Evolutionary conservation across 2,888 invertebrate species (phyloP).

Genomic region (Patella ulyssiponensis): DNA sequence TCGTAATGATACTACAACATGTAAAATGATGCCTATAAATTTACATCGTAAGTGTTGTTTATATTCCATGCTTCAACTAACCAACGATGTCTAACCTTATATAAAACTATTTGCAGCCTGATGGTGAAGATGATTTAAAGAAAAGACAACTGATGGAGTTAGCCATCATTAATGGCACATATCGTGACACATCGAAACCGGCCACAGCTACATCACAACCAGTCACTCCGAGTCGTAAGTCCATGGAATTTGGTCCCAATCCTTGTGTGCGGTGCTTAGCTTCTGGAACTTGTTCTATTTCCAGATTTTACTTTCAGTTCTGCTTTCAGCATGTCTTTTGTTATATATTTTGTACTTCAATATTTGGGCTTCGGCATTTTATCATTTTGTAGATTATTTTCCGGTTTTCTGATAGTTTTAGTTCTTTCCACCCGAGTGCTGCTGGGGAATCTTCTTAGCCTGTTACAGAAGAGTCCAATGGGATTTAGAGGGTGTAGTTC

Average conservation of each 20-base stretch:
- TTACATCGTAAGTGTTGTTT: constrained; percentile 57
- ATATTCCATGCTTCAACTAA: constrained; percentile 15
- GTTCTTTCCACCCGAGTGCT: neutral
- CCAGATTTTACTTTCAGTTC: constrained; percentile 17
- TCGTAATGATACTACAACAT: constrained; percentile 78
- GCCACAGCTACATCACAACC: constrained; percentile 51
- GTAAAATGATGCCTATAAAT: constrained; percentile 43
- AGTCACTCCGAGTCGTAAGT: constrained; percentile 63
- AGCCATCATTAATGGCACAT: constrained; percentile 99
- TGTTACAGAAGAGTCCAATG: no score
- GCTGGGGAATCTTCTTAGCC: neutral
- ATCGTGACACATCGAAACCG: constrained; percentile 74
- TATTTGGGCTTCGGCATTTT: constrained; percentile 3
- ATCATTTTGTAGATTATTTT: constrained; percentile 1
- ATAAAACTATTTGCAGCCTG: constrained; percentile 81
- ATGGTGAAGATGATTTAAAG: constrained; percentile 99
- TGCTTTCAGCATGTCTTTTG: constrained; percentile 23
- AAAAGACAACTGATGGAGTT: constrained; percentile 99
- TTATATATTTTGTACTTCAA: constrained; percentile 7
- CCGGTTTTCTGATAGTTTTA: constrained; percentile 9
- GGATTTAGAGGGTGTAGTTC: no score
- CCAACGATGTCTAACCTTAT: neutral
- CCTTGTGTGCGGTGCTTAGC: constrained; percentile 32
- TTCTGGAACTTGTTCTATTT: constrained; percentile 16
- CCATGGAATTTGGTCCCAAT: constrained; percentile 23